phyloP scores from a whole-genome alignment of 2,797 vertebrate genomes.

The Crocidura indochinensis region DNA sequence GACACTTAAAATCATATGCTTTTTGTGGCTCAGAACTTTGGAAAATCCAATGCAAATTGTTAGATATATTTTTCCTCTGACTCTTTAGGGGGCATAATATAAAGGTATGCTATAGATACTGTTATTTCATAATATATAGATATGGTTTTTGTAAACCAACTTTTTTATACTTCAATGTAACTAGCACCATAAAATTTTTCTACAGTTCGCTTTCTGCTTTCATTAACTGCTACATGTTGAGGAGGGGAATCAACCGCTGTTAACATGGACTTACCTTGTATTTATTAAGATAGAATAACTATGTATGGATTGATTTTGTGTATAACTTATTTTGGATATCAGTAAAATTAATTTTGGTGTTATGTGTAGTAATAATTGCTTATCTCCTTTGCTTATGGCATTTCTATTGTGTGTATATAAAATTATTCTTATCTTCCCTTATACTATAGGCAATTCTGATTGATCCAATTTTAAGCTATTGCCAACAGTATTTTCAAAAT shows the following conservation, averaged over 20 bases:
- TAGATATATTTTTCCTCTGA: no score
- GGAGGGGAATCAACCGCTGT: rapidly evolving
- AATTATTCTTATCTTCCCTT: constrained; percentile 18
- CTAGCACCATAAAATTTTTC: background rate
- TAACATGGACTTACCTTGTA: background rate
- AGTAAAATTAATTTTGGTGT: background rate
- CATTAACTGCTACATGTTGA: background rate
- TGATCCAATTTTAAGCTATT: background rate
- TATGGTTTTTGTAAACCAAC: background rate
- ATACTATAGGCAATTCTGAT: background rate
- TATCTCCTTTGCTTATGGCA: background rate
- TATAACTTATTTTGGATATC: background rate
- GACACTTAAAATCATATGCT: background rate
- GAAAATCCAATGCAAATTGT: no score
- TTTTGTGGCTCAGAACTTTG: no score
- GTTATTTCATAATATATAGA: no score
- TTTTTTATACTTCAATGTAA: background rate
- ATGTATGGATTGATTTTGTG: background rate
- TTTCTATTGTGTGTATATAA: background rate
- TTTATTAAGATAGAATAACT: background rate
- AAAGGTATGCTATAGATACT: no score
- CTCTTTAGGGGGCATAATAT: no score
- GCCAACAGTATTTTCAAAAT: background rate
- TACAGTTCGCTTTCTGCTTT: background rate
- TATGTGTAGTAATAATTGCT: background rate